Base-by-base conservation (phyloP, 2,888 invertebrate species). In the Ormyrus labotus region DNA sequence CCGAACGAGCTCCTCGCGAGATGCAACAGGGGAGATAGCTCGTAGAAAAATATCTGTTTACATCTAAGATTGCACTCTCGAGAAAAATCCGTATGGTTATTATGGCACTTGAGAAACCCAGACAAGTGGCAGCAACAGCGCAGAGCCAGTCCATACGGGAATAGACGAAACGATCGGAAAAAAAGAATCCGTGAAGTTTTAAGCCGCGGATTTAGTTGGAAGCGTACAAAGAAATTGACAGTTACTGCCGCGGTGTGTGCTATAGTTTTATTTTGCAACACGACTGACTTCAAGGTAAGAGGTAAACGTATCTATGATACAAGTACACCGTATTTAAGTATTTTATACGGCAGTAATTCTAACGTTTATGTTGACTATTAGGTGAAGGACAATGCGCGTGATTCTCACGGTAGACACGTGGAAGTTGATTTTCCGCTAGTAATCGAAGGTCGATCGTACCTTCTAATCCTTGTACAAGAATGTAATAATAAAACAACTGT, bases 321-420 rank as follows among this genome's bases (percentile, higher is more conserved):
- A 10, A 72, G 45, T 51, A 34, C 13, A 70, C 48, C 11, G 61
- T 58, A 77, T 74, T 74, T 70, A 74, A 74, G 61, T 73, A 69
- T 78, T 78, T 53, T 70, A 70, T 74, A 76, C 58, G 47, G 34
- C 65, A 51, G 72, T 76, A 76, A 75, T 79, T 65, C 79, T 45
- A 68, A 55, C 75, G 58, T 63, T 81, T 73, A 73, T 19, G 53
- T 69, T 72, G 81, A 68, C 72, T 75, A 81, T 75, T 78, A 53
- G 81, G 81, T 82, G 80, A 82, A 82, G 82, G 82, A 78, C 81
- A 82, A 82, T 74, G 78, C 64, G 69, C 69, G 51, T 45, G 75
- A 81, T 81, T 82, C 81, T 82, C 82, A 82, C 81, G 82, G 64
- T 81, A 65, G 53, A 55, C 73, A 81, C 78, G 76, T 82, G 75